These are phyloP conservation scores for Rhinoderma darwinii DNA, from an alignment of 2,113 vertebrate species.

Conservation along the genomic window DNA sequence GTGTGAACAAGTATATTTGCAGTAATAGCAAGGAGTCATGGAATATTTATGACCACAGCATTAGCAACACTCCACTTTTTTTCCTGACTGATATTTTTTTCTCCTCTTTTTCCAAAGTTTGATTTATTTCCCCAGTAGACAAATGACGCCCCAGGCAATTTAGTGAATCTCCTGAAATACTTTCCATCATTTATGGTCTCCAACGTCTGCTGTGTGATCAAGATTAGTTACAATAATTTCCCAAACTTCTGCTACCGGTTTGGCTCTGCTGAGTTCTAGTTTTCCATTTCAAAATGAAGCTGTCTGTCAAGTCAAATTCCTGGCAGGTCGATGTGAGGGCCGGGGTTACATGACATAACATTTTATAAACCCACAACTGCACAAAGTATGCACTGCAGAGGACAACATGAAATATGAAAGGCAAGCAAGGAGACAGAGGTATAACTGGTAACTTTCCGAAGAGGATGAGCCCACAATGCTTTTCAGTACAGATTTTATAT, in stretches of 20 bases:
- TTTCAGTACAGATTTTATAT: neutral
- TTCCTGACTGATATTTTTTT: conserved; percentile 27
- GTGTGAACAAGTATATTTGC: conserved; percentile 1
- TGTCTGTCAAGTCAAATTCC: neutral
- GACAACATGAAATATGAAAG: neutral
- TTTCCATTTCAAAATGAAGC: conserved; percentile 39
- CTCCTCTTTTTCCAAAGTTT: neutral
- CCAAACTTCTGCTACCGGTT: conserved; percentile 36
- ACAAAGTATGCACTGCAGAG: neutral
- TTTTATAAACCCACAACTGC: conserved; percentile 27
- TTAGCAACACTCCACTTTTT: neutral
- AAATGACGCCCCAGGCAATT: conserved; percentile 23
- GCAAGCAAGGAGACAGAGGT: conserved; percentile 24
- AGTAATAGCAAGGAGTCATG: neutral
- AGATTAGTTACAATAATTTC: conserved; percentile 12
- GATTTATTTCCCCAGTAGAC: conserved; percentile 20
- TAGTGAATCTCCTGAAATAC: neutral
- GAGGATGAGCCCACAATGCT: neutral
- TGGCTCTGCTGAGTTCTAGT: neutral
- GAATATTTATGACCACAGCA: neutral
- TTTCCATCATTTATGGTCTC: conserved; percentile 11
- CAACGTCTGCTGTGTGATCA: neutral
- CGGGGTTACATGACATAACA: conserved; percentile 20
- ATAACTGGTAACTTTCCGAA: conserved; percentile 11
- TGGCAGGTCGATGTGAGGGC: neutral